These are phyloP conservation scores for Clupea harengus DNA, from an alignment of 2,113 vertebrate species.

Conservation along the genomic window DNA sequence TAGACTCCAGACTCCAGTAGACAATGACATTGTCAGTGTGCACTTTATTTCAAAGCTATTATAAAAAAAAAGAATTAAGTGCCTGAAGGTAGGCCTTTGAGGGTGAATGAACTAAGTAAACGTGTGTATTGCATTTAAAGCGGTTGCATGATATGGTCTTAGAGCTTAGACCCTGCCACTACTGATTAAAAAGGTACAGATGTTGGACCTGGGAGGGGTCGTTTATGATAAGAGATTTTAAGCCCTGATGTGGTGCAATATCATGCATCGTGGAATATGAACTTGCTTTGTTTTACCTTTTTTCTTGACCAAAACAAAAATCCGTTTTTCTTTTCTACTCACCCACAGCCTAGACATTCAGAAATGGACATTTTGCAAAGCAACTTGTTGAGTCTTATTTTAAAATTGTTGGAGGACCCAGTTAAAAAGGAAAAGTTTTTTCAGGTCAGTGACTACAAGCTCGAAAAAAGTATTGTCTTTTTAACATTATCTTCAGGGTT, in stretches of 20 bases:
- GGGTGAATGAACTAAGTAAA: no score
- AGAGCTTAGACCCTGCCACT: no score
- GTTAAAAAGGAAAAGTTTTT: conserved; percentile 72
- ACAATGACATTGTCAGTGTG: no score
- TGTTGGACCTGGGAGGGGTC: not conserved
- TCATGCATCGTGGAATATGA: no score
- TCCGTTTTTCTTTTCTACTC: not conserved
- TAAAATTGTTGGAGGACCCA: conserved; percentile 71
- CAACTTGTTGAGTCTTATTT: conserved; percentile 71
- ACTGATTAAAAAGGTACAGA: not conserved
- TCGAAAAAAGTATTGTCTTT: conserved; percentile 2
- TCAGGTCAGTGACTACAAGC: conserved; percentile 56
- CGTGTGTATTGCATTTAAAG: no score
- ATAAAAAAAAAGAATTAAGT: no score
- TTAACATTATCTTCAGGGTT: not conserved
- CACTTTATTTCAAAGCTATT: no score
- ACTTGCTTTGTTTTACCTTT: conserved; percentile 15
- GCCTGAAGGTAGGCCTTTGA: no score
- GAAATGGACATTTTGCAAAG: conserved; percentile 71
- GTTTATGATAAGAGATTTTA: not conserved
- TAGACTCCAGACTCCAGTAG: no score
- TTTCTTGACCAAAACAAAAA: not conserved
- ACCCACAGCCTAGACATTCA: conserved; percentile 62
- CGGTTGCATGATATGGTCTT: no score
- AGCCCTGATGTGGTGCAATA: not conserved